Evolutionary conservation across 2,888 invertebrate species (phyloP).

Genomic region (Polymixis flavicincta): DNA sequence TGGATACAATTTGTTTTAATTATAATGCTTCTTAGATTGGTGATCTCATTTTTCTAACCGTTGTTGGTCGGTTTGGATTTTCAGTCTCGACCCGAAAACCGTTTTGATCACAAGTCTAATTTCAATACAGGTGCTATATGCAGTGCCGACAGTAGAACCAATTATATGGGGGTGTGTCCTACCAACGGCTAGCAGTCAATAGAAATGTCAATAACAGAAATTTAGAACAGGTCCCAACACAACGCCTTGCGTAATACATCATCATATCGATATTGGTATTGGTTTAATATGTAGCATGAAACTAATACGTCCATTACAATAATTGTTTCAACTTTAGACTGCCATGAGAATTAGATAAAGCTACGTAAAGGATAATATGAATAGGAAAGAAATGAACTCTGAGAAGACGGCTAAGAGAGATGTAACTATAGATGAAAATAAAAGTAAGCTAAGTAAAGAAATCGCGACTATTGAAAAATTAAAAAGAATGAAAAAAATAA

Average conservation of each 20-base stretch:
- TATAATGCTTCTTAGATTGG: background rate
- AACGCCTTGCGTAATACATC: constrained; percentile 10
- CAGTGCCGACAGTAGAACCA: background rate
- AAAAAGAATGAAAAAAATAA: too few relatives aligned
- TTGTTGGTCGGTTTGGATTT: background rate
- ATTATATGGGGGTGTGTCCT: constrained; percentile 1
- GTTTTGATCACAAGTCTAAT: background rate
- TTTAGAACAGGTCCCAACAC: background rate
- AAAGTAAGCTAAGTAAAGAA: too few relatives aligned
- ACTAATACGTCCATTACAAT: background rate
- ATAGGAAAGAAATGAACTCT: background rate
- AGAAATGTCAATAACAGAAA: constrained; percentile 28
- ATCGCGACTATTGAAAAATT: too few relatives aligned
- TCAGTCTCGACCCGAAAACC: background rate
- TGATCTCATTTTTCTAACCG: constrained; percentile 1
- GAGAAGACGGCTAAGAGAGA: background rate
- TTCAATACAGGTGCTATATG: background rate
- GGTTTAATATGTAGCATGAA: background rate
- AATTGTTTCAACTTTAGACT: background rate
- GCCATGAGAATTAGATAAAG: background rate
- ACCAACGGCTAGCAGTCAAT: background rate
- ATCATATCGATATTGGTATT: background rate
- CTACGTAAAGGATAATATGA: background rate
- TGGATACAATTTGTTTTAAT: background rate
- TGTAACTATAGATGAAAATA: background rate